Percentiles rank a stretch among this genome's conserved stretches.
Conservation (phyloP, 35 echinoderm and acorn worm genomes). For the Apostichopus californicus region DNA sequence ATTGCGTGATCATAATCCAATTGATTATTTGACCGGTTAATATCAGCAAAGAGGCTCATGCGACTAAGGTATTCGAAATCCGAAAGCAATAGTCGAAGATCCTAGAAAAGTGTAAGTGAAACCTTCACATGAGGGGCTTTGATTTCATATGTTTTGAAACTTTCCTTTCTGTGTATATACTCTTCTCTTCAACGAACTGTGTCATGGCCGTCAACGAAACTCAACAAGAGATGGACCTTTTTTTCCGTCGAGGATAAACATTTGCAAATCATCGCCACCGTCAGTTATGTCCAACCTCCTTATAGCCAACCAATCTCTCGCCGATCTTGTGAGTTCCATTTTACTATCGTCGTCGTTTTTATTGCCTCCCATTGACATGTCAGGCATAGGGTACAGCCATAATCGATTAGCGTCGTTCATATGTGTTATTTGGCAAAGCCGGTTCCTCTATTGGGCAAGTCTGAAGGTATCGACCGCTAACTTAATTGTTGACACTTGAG, state of each 20-base stretch:
- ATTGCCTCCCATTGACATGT: neutral
- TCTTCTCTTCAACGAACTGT: too few relatives aligned
- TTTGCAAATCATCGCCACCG: neutral
- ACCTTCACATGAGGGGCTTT: too few relatives aligned
- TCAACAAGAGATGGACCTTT: neutral
- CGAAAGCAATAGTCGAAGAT: too few relatives aligned
- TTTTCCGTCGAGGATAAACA: neutral
- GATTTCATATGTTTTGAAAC: too few relatives aligned
- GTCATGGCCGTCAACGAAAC: neutral
- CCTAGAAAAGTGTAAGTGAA: too few relatives aligned
- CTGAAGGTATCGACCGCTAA: conserved; percentile 63
- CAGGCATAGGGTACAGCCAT: neutral
- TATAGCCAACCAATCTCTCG: conserved; percentile 81
- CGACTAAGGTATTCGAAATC: too few relatives aligned
- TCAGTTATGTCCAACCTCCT: conserved; percentile 56
- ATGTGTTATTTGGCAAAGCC: conserved; percentile 63
- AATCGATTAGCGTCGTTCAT: conserved; percentile 41
- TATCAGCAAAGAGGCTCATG: too few relatives aligned
- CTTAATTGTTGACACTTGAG: conserved; percentile 69
- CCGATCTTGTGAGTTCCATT: conserved; percentile 62
- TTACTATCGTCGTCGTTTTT: conserved; percentile 54
- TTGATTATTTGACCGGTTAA: too few relatives aligned
- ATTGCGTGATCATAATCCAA: too few relatives aligned
- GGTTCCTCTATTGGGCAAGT: conserved; percentile 67
- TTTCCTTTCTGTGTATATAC: too few relatives aligned